Evolutionary conservation across 2,888 invertebrate genomes (phyloP).

Genomic region (Drosophila pegasa): DNA sequence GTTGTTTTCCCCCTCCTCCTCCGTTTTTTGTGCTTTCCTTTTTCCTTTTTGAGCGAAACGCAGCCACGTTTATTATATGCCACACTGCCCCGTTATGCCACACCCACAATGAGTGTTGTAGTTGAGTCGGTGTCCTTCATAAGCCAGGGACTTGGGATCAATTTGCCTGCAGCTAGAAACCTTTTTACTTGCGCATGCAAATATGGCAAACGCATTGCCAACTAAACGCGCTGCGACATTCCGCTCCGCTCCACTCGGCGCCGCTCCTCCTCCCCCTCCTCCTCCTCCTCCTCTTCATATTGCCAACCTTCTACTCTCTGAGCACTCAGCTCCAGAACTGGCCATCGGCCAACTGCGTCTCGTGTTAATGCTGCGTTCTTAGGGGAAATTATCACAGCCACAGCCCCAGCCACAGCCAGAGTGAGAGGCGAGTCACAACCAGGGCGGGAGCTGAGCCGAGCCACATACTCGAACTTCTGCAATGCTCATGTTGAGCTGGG

Average conservation of each 20-base stretch:
- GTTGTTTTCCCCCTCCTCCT: conserved; percentile 16
- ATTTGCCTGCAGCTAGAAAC: conserved; percentile 79
- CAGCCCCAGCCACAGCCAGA: conserved; percentile 58
- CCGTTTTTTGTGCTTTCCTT: neutral
- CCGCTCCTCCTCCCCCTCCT: too few species aligned
- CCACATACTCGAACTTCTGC: conserved; percentile 23
- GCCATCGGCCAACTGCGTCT: conserved; percentile 75
- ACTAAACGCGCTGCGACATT: conserved; percentile 18
- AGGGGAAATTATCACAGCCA: conserved; percentile 82
- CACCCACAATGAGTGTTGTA: conserved; percentile 37
- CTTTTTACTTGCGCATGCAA: conserved; percentile 81
- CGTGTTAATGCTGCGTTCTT: conserved; percentile 81
- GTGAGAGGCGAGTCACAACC: neutral
- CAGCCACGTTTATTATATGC: conserved; percentile 75
- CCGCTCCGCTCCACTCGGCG: conserved; percentile 9
- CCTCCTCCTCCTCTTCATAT: conserved; percentile 12
- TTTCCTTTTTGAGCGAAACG: conserved; percentile 41
- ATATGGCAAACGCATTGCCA: conserved; percentile 71
- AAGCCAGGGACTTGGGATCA: conserved; percentile 81
- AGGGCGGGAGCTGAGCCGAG: neutral
- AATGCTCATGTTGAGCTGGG: conserved; percentile 40
- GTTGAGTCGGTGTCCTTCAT: conserved; percentile 69
- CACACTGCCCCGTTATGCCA: conserved; percentile 18
- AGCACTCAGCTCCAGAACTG: conserved; percentile 50
- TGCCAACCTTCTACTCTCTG: conserved; percentile 27